Base-by-base conservation (phyloP, 2,888 invertebrate genomes). In the Teleiodes luculella region DNA sequence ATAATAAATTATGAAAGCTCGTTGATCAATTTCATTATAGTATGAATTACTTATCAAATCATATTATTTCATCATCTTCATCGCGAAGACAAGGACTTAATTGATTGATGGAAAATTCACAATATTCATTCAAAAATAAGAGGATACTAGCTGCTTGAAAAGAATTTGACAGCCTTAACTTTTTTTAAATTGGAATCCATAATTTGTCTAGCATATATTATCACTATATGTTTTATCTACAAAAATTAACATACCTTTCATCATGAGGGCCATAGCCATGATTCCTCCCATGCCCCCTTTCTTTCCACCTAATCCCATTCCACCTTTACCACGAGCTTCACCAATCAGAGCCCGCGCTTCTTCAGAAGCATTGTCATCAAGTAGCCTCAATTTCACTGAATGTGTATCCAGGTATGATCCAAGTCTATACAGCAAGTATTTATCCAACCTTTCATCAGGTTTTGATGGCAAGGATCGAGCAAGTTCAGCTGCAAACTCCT, bases 401-500 rank as follows among this genome's bases (percentile, higher is more conserved):
- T 95, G 95, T 4, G 93, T 93, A 72, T 93, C 94, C 57, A 96
- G 80, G 63, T 95, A 94, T 59, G 90, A 92, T 14, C 93, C 92
- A 49, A 96, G 83, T 71, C 93, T 93, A 66, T 93, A 94, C 62
- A 95, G 69, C 31, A 96, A 86, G 66, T 93, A 95, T 39, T 94
- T 95, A 72, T 96, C 95, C 50, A 96, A 78, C 31, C 95, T 91
- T 49, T 94, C 94, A 66, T 94, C 94, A 10, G 94, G 93, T 70
- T 95, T 95, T 45, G 94, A 93, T 0, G 95, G 95, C 68, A 94
- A 93, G 45, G 94, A 93, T 57, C 94, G 91, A 0, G 95, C 95
- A 3, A 95, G 78, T 72, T 95, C 95, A 64, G 85, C 91, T 0
- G 94, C 93, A 60, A 95, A 93, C 39, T 95, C 91, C 61, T 95